A percentile compares a stretch with the other conserved stretches of the same genome.
These are phyloP conservation scores for Trematomus loennbergii DNA, from an alignment of 2,113 vertebrate species.

Conservation along the genomic window DNA sequence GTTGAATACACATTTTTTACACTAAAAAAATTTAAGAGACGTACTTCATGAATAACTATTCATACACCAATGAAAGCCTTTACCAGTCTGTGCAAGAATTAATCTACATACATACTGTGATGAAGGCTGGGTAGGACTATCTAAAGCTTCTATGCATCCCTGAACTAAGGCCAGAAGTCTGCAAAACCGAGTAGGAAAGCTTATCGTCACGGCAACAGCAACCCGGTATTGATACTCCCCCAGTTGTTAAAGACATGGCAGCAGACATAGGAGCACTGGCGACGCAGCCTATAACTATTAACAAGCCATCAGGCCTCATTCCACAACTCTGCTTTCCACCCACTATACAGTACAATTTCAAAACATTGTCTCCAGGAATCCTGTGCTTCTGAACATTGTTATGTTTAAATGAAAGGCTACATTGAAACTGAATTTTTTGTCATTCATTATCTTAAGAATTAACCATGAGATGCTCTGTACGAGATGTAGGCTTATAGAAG, in stretches of 20 bases:
- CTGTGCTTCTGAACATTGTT: neutral
- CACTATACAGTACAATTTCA: neutral
- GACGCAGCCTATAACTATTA: slow-evolving; percentile 52
- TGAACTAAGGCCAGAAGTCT: slow-evolving; percentile 17
- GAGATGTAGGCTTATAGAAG: neutral
- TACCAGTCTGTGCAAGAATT: neutral
- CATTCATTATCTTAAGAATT: neutral
- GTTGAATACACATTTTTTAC: too few species aligned
- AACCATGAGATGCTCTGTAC: neutral
- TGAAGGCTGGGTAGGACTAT: neutral
- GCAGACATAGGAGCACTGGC: slow-evolving; percentile 17
- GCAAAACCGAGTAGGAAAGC: neutral
- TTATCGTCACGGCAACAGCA: slow-evolving; percentile 37
- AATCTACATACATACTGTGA: slow-evolving; percentile 40
- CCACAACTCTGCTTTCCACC: slow-evolving; percentile 14
- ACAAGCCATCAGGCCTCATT: slow-evolving; percentile 57
- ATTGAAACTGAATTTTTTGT: neutral
- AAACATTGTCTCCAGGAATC: neutral
- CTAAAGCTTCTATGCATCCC: slow-evolving; percentile 25
- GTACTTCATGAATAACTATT: neutral
- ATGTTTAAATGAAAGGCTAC: neutral
- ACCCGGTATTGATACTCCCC: neutral
- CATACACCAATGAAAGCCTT: neutral
- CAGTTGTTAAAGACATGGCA: slow-evolving; percentile 8
- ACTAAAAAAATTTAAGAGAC: too few species aligned